Evolutionary conservation across 2,113 vertebrate genomes (phyloP).

Genomic region (Corydoras sp.): DNA sequence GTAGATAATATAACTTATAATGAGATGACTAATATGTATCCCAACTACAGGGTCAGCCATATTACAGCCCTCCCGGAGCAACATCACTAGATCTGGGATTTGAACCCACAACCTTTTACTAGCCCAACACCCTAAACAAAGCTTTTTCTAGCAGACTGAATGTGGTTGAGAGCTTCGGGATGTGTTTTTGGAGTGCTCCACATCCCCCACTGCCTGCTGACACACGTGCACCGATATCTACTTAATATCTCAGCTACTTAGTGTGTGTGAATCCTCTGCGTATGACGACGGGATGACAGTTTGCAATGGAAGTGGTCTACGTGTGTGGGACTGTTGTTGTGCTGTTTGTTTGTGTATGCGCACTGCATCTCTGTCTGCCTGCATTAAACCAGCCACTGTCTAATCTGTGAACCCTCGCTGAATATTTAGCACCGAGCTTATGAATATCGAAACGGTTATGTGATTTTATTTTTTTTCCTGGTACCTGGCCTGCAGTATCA

Average conservation of each 20-base stretch:
- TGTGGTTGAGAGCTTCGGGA: conserved; percentile 2
- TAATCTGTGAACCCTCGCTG: conserved; percentile 39
- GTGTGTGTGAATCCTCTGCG: background rate
- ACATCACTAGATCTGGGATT: too few species aligned
- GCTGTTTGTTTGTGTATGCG: background rate
- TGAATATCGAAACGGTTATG: conserved; percentile 31
- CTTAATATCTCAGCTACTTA: conserved; percentile 5
- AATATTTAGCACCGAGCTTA: conserved; percentile 37
- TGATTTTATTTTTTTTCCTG: conserved; percentile 26
- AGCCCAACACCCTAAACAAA: too few species aligned
- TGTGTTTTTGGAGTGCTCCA: conserved; percentile 3
- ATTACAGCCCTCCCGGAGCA: too few species aligned
- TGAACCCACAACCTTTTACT: too few species aligned
- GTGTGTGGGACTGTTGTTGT: background rate
- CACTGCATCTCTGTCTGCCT: conserved; percentile 9
- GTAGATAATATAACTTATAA: too few species aligned
- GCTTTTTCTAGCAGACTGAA: background rate
- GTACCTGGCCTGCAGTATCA: conserved; percentile 27
- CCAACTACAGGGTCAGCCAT: too few species aligned
- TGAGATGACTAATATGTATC: too few species aligned
- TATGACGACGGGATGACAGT: background rate
- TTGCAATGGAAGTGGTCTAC: conserved; percentile 4
- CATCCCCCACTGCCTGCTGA: background rate
- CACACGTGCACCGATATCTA: background rate
- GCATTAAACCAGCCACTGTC: conserved; percentile 21